Conservation (phyloP, 2,797 vertebrate genomes). For the Morus bassanus region DNA sequence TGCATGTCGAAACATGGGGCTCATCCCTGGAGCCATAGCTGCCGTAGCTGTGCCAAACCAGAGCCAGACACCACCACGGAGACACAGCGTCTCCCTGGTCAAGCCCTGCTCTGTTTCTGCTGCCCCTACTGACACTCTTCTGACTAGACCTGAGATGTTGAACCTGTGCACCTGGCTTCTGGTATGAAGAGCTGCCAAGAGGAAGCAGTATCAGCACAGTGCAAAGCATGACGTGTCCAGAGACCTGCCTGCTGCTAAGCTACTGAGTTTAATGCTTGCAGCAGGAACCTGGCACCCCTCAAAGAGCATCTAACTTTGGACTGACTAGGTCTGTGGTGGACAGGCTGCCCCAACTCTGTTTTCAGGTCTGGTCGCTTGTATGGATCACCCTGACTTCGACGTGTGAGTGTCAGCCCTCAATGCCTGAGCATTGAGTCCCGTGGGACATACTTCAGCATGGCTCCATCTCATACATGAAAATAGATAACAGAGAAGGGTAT, state of each 20-base stretch:
- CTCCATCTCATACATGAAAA: background rate
- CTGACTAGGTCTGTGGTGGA: background rate
- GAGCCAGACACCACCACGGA: background rate
- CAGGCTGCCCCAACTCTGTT: background rate
- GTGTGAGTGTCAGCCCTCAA: accelerated
- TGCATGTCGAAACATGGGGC: background rate
- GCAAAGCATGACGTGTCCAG: background rate
- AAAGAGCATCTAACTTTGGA: background rate
- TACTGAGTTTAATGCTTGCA: background rate
- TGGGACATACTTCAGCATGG: background rate
- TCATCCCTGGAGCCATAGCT: background rate
- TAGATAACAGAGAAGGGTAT: background rate
- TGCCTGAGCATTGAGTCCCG: background rate
- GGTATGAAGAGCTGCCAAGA: background rate
- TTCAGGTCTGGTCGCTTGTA: background rate
- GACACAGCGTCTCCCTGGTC: background rate
- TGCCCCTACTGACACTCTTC: background rate
- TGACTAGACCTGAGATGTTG: background rate
- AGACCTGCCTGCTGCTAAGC: background rate
- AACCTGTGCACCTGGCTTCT: background rate
- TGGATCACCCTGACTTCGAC: background rate
- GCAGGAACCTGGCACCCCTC: background rate
- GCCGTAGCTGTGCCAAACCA: background rate
- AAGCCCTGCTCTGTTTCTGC: background rate
- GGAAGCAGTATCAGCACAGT: background rate